These are phyloP conservation scores for Pollenia griseotomentosa DNA, from an alignment of 2,888 invertebrate species.

Conservation along the genomic window DNA sequence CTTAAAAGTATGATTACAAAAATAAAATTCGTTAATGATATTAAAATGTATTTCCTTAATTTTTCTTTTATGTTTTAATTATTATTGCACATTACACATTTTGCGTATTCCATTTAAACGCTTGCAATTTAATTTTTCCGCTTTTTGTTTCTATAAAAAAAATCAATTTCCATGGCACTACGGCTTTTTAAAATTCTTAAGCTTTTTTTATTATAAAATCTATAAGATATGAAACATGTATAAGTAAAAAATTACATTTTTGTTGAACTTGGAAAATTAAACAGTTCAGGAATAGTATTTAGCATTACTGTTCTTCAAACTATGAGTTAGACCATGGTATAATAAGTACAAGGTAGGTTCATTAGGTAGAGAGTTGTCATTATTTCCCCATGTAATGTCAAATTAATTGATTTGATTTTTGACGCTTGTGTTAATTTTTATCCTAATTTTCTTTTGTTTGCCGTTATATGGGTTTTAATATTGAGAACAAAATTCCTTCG, in stretches of 20 bases:
- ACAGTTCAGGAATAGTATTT: too few species aligned
- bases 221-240: not conserved
- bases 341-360: too few species aligned
- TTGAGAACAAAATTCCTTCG: too few species aligned
- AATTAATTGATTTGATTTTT: too few species aligned
- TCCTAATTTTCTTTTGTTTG: too few species aligned
- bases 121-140: slow-evolving; percentile 15
- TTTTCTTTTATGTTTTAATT: slow-evolving; percentile 23
- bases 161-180: slow-evolving; percentile 66
- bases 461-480: too few species aligned
- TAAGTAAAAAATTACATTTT: not conserved
- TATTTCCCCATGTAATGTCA: too few species aligned
- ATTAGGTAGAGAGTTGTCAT: too few species aligned
- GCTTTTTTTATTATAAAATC: slow-evolving; percentile 20
- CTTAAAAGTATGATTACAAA: slow-evolving; percentile 65
- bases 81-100: slow-evolving; percentile 71
- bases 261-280: slow-evolving; percentile 20
- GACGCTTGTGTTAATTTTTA: too few species aligned
- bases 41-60: slow-evolving; percentile 53
- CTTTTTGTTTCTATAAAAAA: slow-evolving; percentile 51
- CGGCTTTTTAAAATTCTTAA: slow-evolving; percentile 55
- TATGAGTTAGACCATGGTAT: not conserved
- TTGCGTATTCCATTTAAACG: slow-evolving; percentile 44
- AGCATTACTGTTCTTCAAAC: too few species aligned
- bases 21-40: slow-evolving; percentile 71